A percentile compares a stretch with the other conserved stretches of the same genome.
Evolutionary conservation across 2,797 vertebrate species (phyloP).

Genomic region (Chloroceryle amazona): DNA sequence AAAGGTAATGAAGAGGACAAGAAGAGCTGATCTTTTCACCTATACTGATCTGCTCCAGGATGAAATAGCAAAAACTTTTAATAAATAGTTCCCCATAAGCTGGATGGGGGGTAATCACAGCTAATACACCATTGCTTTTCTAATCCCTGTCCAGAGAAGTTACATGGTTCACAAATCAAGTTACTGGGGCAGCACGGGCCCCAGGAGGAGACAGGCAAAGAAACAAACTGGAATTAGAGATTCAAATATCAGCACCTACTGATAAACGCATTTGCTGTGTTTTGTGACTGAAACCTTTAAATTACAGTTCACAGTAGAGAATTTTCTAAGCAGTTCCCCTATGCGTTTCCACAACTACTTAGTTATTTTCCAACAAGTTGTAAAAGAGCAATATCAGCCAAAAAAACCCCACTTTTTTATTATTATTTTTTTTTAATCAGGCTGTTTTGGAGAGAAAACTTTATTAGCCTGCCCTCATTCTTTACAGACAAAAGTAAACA

Average conservation of each 20-base stretch:
- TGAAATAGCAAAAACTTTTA: neutral
- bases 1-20: neutral
- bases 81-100: neutral
- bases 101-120: neutral
- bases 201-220: neutral
- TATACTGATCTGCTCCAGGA: neutral
- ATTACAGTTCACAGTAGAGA: accelerated
- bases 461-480: neutral
- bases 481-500: conserved; percentile 6
- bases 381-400: conserved; percentile 3
- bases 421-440: neutral
- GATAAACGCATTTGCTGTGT: neutral
- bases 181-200: neutral
- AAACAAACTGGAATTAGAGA: neutral
- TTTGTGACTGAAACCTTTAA: neutral
- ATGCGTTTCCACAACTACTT: neutral
- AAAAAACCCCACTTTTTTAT: neutral
- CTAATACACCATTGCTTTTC: neutral
- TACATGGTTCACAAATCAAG: neutral
- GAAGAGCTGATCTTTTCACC: neutral
- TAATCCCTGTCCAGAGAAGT: neutral
- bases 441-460: neutral
- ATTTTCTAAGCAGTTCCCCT: neutral
- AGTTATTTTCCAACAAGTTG: neutral
- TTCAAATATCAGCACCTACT: neutral